Evolutionary conservation across 2,888 invertebrate species (phyloP).

Genomic region (Zaprionus obscuricornis): DNA sequence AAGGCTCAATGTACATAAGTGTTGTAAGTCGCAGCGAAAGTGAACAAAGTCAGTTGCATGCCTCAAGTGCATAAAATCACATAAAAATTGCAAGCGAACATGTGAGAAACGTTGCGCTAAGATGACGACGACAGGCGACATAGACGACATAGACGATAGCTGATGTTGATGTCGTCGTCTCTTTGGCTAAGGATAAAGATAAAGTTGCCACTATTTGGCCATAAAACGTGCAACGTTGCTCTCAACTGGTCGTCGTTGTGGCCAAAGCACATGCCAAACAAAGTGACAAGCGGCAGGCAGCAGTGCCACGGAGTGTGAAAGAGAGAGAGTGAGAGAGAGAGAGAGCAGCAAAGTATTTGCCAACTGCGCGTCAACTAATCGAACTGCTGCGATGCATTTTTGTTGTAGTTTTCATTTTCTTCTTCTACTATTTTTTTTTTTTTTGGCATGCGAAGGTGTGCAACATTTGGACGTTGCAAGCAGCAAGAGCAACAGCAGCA

Average conservation of each 20-base stretch:
- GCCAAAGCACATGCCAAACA: constrained; percentile 51
- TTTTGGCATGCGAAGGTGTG: constrained; percentile 54
- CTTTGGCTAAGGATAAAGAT: too few relatives aligned
- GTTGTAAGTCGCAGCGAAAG: constrained; percentile 38
- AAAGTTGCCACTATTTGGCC: constrained; percentile 64
- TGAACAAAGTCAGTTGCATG: constrained; percentile 8
- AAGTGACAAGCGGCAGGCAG: constrained; percentile 45
- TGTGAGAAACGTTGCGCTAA: constrained; percentile 49
- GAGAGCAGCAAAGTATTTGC: constrained; percentile 59
- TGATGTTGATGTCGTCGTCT: constrained; percentile 50
- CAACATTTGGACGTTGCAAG: constrained; percentile 19
- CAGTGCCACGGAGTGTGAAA: too few relatives aligned
- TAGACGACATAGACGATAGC: too few relatives aligned
- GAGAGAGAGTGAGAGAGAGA: constrained; percentile 17
- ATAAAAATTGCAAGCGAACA: constrained; percentile 65
- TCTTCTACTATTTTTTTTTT: too few relatives aligned
- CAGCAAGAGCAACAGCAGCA: not conserved
- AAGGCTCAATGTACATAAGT: constrained; percentile 48
- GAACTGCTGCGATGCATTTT: constrained; percentile 55
- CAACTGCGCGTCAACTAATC: constrained; percentile 66
- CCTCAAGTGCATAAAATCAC: constrained; percentile 51
- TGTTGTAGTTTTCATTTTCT: constrained; percentile 29
- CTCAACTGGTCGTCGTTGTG: constrained; percentile 2
- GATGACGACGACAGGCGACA: constrained; percentile 53
- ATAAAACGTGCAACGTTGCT: constrained; percentile 62